phyloP scores from a whole-genome alignment of 2,113 vertebrate species.

The Arizona elegans region DNA sequence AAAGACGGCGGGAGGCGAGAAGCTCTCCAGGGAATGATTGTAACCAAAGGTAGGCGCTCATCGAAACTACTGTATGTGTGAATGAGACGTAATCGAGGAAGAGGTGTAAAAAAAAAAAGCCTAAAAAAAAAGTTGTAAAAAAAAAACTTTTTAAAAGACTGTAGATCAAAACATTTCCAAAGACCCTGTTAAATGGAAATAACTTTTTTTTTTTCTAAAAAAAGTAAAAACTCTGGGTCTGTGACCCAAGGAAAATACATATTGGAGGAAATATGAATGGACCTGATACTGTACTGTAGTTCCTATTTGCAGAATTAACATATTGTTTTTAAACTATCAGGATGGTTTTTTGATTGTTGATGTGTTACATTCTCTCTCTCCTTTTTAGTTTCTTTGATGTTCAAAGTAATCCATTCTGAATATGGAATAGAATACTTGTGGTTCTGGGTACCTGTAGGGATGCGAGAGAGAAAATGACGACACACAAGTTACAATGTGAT shows the following conservation, averaged over 20 bases:
- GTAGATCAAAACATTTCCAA: not conserved
- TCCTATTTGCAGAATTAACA: not conserved
- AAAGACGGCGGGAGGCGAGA: not conserved
- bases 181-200: not conserved
- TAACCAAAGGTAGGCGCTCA: not conserved
- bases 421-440: not conserved
- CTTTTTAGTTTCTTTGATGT: not conserved
- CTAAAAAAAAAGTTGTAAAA: not conserved
- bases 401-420: not conserved
- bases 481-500: not conserved
- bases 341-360: not conserved
- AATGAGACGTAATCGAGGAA: not conserved
- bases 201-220: not conserved
- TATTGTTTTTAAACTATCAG: not conserved
- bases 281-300: not conserved
- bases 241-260: not conserved
- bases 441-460: not conserved
- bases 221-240: not conserved
- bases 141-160: not conserved
- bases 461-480: not conserved
- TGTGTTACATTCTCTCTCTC: not conserved
- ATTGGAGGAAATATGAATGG: not conserved
- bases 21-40: not conserved
- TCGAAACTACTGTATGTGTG: not conserved
- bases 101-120: not conserved